These are phyloP conservation scores for Callyntrura guangdongensis DNA, from an alignment of 2,888 invertebrate species.

Conservation along the genomic window DNA sequence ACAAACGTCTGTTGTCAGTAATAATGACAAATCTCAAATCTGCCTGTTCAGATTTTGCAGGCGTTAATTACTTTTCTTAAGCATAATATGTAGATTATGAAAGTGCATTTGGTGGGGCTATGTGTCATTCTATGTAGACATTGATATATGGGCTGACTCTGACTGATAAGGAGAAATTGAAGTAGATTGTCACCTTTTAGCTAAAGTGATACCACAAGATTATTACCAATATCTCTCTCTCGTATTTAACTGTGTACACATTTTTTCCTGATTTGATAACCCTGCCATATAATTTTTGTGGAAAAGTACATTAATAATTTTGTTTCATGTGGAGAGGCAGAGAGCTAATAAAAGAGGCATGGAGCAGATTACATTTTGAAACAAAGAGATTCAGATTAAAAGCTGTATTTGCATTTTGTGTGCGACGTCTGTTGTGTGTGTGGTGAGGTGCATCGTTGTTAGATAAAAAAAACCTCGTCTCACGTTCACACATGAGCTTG, in stretches of 20 bases:
- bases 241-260: neutral
- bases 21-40: too few species aligned
- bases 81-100: neutral
- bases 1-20: too few species aligned
- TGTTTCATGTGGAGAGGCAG: too few species aligned
- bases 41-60: too few species aligned
- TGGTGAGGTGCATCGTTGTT: neutral
- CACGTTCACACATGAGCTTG: neutral
- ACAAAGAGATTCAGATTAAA: neutral
- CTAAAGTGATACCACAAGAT: neutral
- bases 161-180: neutral
- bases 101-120: neutral
- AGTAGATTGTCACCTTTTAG: slow-evolving; percentile 24
- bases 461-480: neutral
- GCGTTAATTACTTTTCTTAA: neutral
- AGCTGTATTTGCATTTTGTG: neutral
- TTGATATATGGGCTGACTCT: neutral
- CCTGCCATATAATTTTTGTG: neutral
- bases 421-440: neutral
- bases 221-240: neutral
- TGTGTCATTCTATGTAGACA: neutral
- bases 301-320: neutral
- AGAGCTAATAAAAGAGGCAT: neutral
- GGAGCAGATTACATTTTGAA: slow-evolving; percentile 5
- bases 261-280: slow-evolving; percentile 9